A percentile compares a stretch with the other conserved stretches of the same genome.
phyloP scores from a whole-genome alignment of 2,797 vertebrate species.

The Alcedo atthis region DNA sequence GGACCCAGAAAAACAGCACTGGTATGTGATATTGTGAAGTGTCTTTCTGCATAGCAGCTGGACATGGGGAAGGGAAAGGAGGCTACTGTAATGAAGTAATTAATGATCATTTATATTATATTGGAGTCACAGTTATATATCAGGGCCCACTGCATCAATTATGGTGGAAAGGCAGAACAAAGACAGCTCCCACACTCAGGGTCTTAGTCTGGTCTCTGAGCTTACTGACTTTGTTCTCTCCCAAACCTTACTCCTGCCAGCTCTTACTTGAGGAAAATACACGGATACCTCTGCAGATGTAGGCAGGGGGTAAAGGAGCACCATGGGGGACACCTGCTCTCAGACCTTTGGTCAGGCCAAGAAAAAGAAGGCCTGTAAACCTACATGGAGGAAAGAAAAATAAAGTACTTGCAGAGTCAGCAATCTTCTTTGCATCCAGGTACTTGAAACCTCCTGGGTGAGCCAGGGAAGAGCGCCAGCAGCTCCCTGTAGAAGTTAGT shows the following conservation, averaged over 20 bases:
- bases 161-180: background rate
- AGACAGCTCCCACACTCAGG: background rate
- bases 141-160: background rate
- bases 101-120: background rate
- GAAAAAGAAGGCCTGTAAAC: background rate
- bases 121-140: background rate
- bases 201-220: background rate
- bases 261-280: background rate
- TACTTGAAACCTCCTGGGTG: background rate
- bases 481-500: background rate
- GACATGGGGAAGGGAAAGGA: rapidly evolving
- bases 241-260: background rate
- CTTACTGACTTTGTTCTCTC: background rate
- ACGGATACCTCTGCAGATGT: background rate
- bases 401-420: background rate
- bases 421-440: background rate
- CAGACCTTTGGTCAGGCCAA: background rate
- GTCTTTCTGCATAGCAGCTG: background rate
- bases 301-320: background rate
- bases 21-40: background rate
- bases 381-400: background rate
- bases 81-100: background rate
- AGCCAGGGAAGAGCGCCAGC: background rate
- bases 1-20: background rate
- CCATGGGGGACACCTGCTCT: background rate